phyloP scores from a whole-genome alignment of 2,113 vertebrate species.

The Oryzias woworae region DNA sequence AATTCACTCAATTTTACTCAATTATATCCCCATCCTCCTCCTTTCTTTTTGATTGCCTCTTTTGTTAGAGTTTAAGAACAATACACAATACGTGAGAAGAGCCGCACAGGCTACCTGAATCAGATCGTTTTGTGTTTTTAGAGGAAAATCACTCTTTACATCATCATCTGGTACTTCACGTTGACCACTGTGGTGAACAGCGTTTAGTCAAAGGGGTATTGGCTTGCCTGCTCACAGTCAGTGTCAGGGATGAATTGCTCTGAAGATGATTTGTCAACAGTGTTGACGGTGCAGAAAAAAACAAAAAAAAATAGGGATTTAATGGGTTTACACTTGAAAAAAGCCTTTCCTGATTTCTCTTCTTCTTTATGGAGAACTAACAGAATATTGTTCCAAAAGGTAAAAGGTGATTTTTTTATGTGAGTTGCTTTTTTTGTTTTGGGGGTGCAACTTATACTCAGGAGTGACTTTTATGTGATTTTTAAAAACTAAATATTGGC shows the following conservation, averaged over 20 bases:
- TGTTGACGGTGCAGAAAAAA: too few species aligned
- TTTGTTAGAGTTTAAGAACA: conserved; percentile 51
- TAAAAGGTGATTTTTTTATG: too few species aligned
- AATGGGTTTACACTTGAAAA: too few species aligned
- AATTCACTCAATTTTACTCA: neutral
- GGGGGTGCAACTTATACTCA: too few species aligned
- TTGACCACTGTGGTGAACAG: neutral
- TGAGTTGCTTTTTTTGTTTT: too few species aligned
- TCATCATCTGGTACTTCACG: conserved; percentile 28
- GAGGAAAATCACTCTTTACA: conserved; percentile 35
- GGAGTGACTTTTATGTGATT: too few species aligned
- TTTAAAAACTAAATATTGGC: too few species aligned
- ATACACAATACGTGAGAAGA: conserved; percentile 51
- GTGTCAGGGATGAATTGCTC: conserved; percentile 3
- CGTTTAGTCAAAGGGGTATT: conserved; percentile 23
- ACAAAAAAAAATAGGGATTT: too few species aligned
- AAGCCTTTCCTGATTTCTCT: too few species aligned
- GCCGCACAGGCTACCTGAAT: conserved; percentile 30
- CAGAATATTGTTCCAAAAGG: too few species aligned
- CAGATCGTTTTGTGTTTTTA: conserved; percentile 36
- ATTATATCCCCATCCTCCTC: conserved; percentile 29
- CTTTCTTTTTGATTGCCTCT: conserved; percentile 18
- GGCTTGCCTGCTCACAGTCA: conserved; percentile 15
- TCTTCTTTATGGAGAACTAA: too few species aligned
- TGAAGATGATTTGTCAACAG: neutral